phyloP scores from a whole-genome alignment of 1,140 invertebrate genomes.

The Drosophila nikananu region DNA sequence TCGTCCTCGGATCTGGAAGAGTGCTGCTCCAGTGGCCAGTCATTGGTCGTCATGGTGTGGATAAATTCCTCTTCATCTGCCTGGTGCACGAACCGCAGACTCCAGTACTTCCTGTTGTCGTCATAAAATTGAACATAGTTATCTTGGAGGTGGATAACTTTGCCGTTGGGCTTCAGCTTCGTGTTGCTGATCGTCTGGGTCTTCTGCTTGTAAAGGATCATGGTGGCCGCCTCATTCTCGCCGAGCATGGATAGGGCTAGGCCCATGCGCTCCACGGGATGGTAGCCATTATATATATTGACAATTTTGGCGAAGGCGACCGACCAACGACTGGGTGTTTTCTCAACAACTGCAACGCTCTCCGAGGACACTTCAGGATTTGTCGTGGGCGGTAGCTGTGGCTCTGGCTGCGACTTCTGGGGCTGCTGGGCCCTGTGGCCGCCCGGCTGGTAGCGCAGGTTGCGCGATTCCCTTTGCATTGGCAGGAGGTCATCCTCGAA shows the following conservation, averaged over 20 bases:
- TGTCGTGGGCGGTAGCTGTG: background rate
- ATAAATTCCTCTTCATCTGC: conserved; percentile 57
- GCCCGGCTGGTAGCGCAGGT: conserved; percentile 1
- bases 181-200: conserved; percentile 25
- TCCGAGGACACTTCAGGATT: background rate
- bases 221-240: conserved; percentile 17
- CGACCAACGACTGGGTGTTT: background rate
- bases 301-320: conserved; percentile 59
- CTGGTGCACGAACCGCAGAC: conserved; percentile 49
- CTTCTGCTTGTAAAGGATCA: conserved; percentile 68
- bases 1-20: background rate
- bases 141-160: conserved; percentile 28
- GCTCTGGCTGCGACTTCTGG: background rate
- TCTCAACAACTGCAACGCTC: background rate
- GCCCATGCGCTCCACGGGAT: conserved; percentile 55
- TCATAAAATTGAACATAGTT: conserved; percentile 77
- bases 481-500: background rate
- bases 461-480: background rate
- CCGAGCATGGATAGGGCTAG: conserved; percentile 56
- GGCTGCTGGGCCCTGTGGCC: background rate
- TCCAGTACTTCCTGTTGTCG: conserved; percentile 56
- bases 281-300: conserved; percentile 36
- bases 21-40: conserved; percentile 17
- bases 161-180: conserved; percentile 7
- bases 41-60: background rate